Evolutionary conservation across 2,888 invertebrate species (phyloP).

Genomic region (Chymomyza amoena): DNA sequence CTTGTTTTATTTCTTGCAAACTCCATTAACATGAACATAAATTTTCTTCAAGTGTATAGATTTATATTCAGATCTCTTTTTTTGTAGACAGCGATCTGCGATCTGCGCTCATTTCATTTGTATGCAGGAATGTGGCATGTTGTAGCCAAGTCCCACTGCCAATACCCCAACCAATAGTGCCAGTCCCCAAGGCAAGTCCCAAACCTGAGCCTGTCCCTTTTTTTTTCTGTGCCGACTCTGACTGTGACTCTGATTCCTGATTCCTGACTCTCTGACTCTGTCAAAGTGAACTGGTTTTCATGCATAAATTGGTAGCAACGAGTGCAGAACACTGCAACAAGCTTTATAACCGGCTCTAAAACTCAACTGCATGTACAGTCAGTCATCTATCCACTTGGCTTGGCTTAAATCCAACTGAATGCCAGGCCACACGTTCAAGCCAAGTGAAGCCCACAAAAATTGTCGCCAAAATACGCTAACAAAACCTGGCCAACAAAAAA

Average conservation of each 20-base stretch:
- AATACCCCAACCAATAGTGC: background rate
- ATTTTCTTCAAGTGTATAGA: background rate
- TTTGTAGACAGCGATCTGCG: background rate
- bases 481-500: background rate
- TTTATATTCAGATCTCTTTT: slow-evolving; percentile 14
- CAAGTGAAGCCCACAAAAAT: slow-evolving; percentile 4
- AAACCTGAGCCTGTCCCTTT: background rate
- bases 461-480: slow-evolving; percentile 8
- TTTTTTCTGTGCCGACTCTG: background rate
- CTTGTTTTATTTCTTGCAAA: too few relatives aligned
- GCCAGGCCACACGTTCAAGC: background rate
- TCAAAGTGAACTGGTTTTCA: slow-evolving; percentile 5
- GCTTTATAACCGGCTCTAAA: slow-evolving; percentile 1
- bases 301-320: background rate
- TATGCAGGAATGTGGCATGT: slow-evolving; percentile 33
- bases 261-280: background rate
- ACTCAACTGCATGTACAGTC: background rate
- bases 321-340: too few relatives aligned
- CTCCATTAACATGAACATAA: too few relatives aligned
- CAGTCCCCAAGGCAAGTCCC: background rate
- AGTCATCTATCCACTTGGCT: slow-evolving; percentile 6
- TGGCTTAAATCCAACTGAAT: slow-evolving; percentile 33
- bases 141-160: background rate
- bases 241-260: background rate
- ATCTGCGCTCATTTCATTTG: slow-evolving; percentile 15